These are phyloP conservation scores for Neogobius melanostomus DNA, from an alignment of 2,113 vertebrate genomes.

Conservation along the genomic window DNA sequence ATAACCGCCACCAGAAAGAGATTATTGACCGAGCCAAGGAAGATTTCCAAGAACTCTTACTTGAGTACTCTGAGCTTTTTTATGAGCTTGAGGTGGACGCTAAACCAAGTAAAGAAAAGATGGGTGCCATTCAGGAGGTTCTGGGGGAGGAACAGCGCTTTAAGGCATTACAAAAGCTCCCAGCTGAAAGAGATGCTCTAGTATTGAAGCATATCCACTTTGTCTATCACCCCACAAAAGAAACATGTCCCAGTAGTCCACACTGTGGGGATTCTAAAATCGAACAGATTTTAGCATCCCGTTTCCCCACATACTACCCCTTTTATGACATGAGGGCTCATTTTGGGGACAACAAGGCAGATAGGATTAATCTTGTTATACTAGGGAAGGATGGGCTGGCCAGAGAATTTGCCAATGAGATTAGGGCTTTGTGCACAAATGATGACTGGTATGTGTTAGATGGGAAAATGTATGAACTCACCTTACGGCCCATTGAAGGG, in stretches of 20 bases:
- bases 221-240: slow-evolving; percentile 96
- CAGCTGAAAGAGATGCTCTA: slow-evolving; percentile 93
- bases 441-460: slow-evolving; percentile 95
- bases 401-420: slow-evolving; percentile 94
- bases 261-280: slow-evolving; percentile 88
- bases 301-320: slow-evolving; percentile 81
- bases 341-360: slow-evolving; percentile 78
- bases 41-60: slow-evolving; percentile 93
- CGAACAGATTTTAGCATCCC: slow-evolving; percentile 85
- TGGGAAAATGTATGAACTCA: slow-evolving; percentile 94
- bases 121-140: slow-evolving; percentile 97
- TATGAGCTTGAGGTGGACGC: slow-evolving; percentile 97
- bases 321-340: slow-evolving; percentile 83
- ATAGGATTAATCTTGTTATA: slow-evolving; percentile 93
- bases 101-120: slow-evolving; percentile 98
- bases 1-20: slow-evolving; percentile 92
- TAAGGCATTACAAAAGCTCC: slow-evolving; percentile 91
- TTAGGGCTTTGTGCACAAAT: slow-evolving; percentile 92
- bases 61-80: slow-evolving; percentile 97
- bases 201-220: slow-evolving; percentile 98
- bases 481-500: slow-evolving; percentile 92
- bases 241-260: slow-evolving; percentile 90
- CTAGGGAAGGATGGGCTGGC: slow-evolving; percentile 95
- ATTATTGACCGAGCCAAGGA: slow-evolving; percentile 97
- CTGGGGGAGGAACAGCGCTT: slow-evolving; percentile 93